Conservation (phyloP, 2,797 vertebrate species). For the Spinibarbus caldwelli region DNA sequence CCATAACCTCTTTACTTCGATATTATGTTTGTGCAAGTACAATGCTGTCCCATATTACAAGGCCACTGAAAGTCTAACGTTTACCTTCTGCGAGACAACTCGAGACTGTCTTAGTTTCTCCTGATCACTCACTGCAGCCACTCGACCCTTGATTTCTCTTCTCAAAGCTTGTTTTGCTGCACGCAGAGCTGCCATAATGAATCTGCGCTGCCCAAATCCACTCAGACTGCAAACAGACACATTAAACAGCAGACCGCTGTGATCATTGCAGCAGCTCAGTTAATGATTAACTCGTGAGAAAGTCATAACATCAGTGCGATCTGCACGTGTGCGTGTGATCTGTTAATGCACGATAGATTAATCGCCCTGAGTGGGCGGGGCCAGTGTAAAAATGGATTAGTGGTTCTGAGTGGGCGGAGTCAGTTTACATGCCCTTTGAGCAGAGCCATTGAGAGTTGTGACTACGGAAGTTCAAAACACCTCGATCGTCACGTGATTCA, state of each 20-base stretch:
- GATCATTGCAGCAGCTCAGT: background rate
- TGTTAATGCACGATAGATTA: background rate
- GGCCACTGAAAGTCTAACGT: too few species aligned
- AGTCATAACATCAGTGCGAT: background rate
- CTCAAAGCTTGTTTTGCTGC: conserved; percentile 83
- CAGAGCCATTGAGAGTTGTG: too few species aligned
- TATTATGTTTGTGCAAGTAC: background rate
- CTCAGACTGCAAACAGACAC: background rate
- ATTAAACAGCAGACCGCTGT: background rate
- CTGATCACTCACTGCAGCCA: conserved; percentile 73
- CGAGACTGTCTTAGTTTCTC: conserved; percentile 86
- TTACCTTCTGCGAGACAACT: conserved; percentile 82
- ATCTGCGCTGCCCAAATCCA: background rate
- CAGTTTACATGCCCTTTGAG: background rate
- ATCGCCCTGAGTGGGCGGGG: background rate
- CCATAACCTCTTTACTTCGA: background rate
- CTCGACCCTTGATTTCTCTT: conserved; percentile 81
- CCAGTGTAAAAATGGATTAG: background rate
- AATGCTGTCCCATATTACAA: background rate
- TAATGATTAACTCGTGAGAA: conserved; percentile 11
- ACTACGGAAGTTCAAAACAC: too few species aligned
- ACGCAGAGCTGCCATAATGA: conserved; percentile 72
- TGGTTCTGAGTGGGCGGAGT: conserved; percentile 28
- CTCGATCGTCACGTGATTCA: too few species aligned
- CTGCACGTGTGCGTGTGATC: too few species aligned